These are phyloP conservation scores for Netelia virgata DNA, from an alignment of 2,888 invertebrate genomes.

Conservation along the genomic window DNA sequence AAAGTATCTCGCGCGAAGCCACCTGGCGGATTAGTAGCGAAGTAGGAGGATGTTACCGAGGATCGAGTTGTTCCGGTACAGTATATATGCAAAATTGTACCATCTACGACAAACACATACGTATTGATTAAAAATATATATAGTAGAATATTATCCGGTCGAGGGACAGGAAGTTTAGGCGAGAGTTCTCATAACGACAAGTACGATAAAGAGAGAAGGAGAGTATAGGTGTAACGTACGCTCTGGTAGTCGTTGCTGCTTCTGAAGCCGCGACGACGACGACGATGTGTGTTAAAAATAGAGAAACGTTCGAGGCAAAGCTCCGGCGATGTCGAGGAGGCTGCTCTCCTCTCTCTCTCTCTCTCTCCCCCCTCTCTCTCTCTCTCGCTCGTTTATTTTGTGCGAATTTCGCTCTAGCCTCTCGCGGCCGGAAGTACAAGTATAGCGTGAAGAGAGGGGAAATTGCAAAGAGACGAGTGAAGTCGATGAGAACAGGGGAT, in stretches of 20 bases:
- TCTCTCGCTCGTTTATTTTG: conserved; percentile 77
- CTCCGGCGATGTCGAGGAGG: conserved; percentile 58
- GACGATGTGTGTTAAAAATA: conserved; percentile 67
- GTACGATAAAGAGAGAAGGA: conserved; percentile 10
- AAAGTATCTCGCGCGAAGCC: too few species aligned
- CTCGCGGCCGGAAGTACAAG: conserved; percentile 82
- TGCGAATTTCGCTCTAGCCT: conserved; percentile 79
- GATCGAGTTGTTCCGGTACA: too few species aligned
- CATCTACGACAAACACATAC: not conserved
- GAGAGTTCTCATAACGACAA: conserved; percentile 71
- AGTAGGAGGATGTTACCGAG: too few species aligned
- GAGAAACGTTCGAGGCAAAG: conserved; percentile 60
- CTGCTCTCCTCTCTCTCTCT: not conserved
- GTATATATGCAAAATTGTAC: too few species aligned
- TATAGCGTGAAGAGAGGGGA: conserved; percentile 74
- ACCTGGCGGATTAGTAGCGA: too few species aligned
- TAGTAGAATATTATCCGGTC: conserved; percentile 42
- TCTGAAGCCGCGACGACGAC: conserved; percentile 58
- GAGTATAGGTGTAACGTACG: conserved; percentile 47
- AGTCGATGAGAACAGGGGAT: conserved; percentile 30
- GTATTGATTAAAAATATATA: conserved; percentile 13
- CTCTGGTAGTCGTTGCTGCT: conserved; percentile 39
- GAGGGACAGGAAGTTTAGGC: conserved; percentile 78
- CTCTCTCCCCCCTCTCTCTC: conserved; percentile 12
- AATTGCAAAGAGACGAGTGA: conserved; percentile 22